Evolutionary conservation across 2,888 invertebrate genomes (phyloP).

Genomic region (Scaptomyza caliginosa): DNA sequence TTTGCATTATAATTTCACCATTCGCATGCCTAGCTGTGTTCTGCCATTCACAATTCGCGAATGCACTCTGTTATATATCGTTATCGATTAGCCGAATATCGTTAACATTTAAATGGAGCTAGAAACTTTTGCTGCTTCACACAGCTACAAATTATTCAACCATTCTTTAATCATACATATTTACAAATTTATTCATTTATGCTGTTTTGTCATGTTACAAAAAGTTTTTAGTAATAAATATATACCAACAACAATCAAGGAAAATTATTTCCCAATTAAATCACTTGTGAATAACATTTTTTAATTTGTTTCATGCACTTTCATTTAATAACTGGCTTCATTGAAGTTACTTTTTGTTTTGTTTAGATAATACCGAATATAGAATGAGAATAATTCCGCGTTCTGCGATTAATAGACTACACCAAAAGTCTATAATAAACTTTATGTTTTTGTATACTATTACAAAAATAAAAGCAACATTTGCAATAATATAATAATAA

Average conservation of each 20-base stretch:
- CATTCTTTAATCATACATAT: slow-evolving; percentile 51
- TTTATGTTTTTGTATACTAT: slow-evolving; percentile 60
- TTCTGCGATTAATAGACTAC: slow-evolving; percentile 41
- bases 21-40: slow-evolving; percentile 4
- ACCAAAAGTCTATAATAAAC: slow-evolving; percentile 45
- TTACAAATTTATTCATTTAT: slow-evolving; percentile 71
- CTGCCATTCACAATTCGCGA: slow-evolving; percentile 1
- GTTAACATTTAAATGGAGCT: neutral
- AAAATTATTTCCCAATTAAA: slow-evolving; percentile 46
- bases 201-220: slow-evolving; percentile 63
- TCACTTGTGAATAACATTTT: slow-evolving; percentile 56
- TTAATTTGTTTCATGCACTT: slow-evolving; percentile 37
- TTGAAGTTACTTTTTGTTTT: slow-evolving; percentile 40
- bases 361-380: slow-evolving; percentile 64
- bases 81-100: neutral
- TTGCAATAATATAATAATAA: slow-evolving; percentile 62
- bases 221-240: slow-evolving; percentile 57
- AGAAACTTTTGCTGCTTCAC: neutral
- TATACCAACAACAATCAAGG: slow-evolving; percentile 64
- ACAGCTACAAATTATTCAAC: neutral
- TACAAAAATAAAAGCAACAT: slow-evolving; percentile 67
- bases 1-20: slow-evolving; percentile 23
- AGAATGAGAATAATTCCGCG: slow-evolving; percentile 55
- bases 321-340: slow-evolving; percentile 57
- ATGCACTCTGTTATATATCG: neutral